Percentiles rank a stretch among this genome's conserved stretches.
Conservation (phyloP, 2,797 vertebrate species). For the Epinephelus malabaricus region DNA sequence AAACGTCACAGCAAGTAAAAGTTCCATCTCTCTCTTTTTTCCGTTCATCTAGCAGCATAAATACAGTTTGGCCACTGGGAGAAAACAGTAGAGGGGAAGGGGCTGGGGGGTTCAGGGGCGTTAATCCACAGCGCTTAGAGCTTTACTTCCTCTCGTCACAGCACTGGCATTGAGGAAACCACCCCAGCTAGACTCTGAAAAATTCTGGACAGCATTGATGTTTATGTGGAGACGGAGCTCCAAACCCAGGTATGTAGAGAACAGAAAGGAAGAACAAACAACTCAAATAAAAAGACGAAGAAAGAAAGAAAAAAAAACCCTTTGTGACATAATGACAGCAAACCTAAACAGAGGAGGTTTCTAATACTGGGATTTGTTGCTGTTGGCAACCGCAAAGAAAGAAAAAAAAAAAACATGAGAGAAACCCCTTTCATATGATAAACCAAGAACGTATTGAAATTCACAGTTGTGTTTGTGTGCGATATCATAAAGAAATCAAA, state of each 20-base stretch:
- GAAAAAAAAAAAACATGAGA: slow-evolving; percentile 34
- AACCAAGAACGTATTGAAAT: slow-evolving; percentile 90
- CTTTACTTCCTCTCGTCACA: slow-evolving; percentile 77
- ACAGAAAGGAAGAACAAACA: slow-evolving; percentile 64
- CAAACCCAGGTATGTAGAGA: slow-evolving; percentile 68
- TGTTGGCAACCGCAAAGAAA: slow-evolving; percentile 92
- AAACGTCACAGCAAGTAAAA: slow-evolving; percentile 99
- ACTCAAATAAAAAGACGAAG: slow-evolving; percentile 47
- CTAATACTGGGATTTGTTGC: slow-evolving; percentile 99
- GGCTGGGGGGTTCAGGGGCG: slow-evolving; percentile 76
- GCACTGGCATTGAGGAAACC: slow-evolving; percentile 91
- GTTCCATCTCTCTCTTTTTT: slow-evolving; percentile 83
- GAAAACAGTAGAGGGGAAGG: slow-evolving; percentile 92
- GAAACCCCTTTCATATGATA: slow-evolving; percentile 82
- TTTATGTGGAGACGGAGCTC: slow-evolving; percentile 66
- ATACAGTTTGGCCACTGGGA: slow-evolving; percentile 99
- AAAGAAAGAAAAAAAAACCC: slow-evolving; percentile 30
- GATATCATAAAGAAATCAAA: slow-evolving; percentile 80
- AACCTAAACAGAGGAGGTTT: slow-evolving; percentile 89
- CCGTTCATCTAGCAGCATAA: slow-evolving; percentile 96
- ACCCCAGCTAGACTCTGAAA: slow-evolving; percentile 88
- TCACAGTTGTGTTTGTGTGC: slow-evolving; percentile 91
- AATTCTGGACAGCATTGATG: slow-evolving; percentile 91
- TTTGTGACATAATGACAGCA: slow-evolving; percentile 76
- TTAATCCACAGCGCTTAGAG: slow-evolving; percentile 88